Evolutionary conservation across 2,888 invertebrate genomes (phyloP), one percentile per base, ranked within the genome.

Genomic region (Monochamus alternatus): DNA sequence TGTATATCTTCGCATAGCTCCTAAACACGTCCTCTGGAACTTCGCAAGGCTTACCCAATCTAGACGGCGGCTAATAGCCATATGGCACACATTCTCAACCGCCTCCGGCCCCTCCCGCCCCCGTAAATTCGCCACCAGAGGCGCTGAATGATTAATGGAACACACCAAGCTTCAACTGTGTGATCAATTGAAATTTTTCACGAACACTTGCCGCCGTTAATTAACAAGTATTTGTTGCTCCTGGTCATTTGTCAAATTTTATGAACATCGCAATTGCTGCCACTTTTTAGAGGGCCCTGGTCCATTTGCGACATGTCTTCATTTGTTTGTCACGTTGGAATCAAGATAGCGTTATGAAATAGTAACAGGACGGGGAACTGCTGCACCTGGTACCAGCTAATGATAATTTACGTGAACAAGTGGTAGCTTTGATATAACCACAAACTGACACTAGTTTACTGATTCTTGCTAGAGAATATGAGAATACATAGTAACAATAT

Each of bases 161-260:
- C 14, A 69, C 31, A 60, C 22, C 44, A 69, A 51, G 60, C 22
- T 43, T 44, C 69, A 14, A 43, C 69, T 38, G 44, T 44, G 47
- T 47, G 30, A 69, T 69, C 69, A 69, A 60, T 68, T 59, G 69
- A 47, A 60, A 60, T 69, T 69, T 69, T 69, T 69, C 69, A 51
- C 60, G 44, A 51, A 44, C 60, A 69, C 69, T 59, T 69, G 69
- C 60, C 60, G 12, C 60, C 14, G 69, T 69, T 69, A 69, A 69
- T 69, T 69, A 69, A 60, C 47, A n/a, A 31, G 47, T 60, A 60
- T 60, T 60, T 68, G 58, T 43, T 43, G 55, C 22, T 55, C 5
- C 7, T n/a, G 60, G 69, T 31, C 47, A 44, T 69, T 69, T 69
- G 69, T 69, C 69, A 69, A 60, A 22, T 44, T 68, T 68, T 68